A percentile compares a stretch with the other conserved stretches of the same genome.
phyloP scores from a whole-genome alignment of 92 coral and sea anemone genomes.

The Isaurus tuberculatus region DNA sequence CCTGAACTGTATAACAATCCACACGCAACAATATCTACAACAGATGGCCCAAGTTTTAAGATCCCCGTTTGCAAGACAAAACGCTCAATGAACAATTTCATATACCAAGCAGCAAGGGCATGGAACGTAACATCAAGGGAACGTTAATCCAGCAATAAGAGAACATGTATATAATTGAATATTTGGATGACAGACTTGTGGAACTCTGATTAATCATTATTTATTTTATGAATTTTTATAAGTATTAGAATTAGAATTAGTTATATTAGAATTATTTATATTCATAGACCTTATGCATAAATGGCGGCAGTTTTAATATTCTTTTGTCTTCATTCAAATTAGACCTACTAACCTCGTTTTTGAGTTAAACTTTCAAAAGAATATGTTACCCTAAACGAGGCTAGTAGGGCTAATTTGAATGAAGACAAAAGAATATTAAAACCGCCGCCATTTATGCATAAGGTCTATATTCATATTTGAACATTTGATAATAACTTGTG shows the following conservation, averaged over 20 bases:
- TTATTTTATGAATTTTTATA: slow-evolving; percentile 12
- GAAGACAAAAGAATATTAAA: no score
- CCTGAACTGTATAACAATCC: slow-evolving; percentile 32
- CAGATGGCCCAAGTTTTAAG: slow-evolving; percentile 38
- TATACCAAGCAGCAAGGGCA: slow-evolving; percentile 37
- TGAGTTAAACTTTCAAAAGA: no score
- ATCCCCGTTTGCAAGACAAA: slow-evolving; percentile 38
- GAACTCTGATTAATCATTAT: slow-evolving; percentile 25
- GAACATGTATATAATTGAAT: slow-evolving; percentile 29
- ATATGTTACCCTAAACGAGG: no score
- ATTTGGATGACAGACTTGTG: slow-evolving; percentile 25
- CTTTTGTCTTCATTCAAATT: no score
- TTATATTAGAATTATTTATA: slow-evolving; percentile 15
- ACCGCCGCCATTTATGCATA: no score
- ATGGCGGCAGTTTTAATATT: no score
- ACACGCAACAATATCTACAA: slow-evolving; percentile 44
- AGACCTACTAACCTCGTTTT: no score
- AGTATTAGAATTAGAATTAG: slow-evolving; percentile 29
- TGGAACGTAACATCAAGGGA: slow-evolving; percentile 15
- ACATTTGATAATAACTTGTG: no score
- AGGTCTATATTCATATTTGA: no score
- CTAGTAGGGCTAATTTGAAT: no score
- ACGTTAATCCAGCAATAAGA: slow-evolving; percentile 9
- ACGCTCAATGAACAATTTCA: slow-evolving; percentile 32
- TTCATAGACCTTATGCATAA: no score